Base-by-base conservation (phyloP, 2,888 invertebrate species). In the Xestia rhomboidea region DNA sequence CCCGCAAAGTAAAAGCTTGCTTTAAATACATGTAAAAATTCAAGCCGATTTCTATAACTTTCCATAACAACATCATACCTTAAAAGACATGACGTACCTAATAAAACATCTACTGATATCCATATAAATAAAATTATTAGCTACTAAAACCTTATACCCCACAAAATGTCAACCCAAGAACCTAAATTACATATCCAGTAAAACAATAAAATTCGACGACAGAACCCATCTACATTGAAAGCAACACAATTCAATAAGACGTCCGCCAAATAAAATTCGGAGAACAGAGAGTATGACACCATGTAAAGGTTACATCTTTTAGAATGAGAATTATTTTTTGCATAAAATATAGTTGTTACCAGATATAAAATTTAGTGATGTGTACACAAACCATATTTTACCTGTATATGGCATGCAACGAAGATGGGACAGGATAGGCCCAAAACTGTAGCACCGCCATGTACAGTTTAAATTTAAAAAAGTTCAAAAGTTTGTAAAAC, bases 231-330 rank as follows among this genome's bases (percentile, higher is more conserved):
- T 78, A 82, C 73, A 66, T 78, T 82, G 76, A 73, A 83, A 72
- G 66, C 63, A 49, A 68, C 24, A 75, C 68, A 85, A 84, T 85
- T 85, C 74, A 84, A 84, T 84, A 82, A 85, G 62, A 69, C 75
- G 10, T 46, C 7, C 5, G 18, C 13, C 10, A 38, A 78, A 78
- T 74, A 78, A 73, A 83, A 68, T 78, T 78, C 54, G 34, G 67
- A 5, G 15, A 2, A 30, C 15, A 44, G 30, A 34, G 27, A 63
- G n/a, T 57, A 49, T 34, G 77, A 54, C 49, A 57, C 34, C 41
- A 57, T 3, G 8, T 68, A 57, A 49, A 79, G 64, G 75, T n/a
- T n/a, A n/a, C n/a, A n/a, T n/a, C n/a, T n/a, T n/a, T n/a, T n/a
- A n/a, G n/a, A n/a, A n/a, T n/a, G n/a, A n/a, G n/a, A n/a, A n/a